phyloP scores from a whole-genome alignment of 2,113 vertebrate species.

The Arenaria interpres region DNA sequence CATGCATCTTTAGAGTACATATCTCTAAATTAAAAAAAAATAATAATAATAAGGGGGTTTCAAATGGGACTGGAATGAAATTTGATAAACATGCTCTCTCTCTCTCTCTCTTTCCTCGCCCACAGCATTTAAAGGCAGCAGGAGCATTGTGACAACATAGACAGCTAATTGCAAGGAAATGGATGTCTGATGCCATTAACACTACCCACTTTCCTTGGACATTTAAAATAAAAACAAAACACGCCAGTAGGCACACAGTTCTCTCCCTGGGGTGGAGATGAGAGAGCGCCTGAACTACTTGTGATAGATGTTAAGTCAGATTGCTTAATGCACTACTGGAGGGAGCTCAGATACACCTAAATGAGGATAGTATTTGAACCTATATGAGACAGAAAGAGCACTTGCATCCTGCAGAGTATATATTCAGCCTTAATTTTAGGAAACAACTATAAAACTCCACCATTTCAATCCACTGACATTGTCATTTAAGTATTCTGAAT shows the following conservation, averaged over 20 bases:
- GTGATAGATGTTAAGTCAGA: slow-evolving; percentile 58
- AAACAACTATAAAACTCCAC: background rate
- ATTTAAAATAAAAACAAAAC: slow-evolving; percentile 61
- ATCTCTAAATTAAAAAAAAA: background rate
- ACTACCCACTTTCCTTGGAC: slow-evolving; percentile 33
- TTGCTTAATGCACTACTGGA: slow-evolving; percentile 47
- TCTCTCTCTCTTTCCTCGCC: background rate
- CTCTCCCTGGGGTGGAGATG: slow-evolving; percentile 60
- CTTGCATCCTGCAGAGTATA: background rate
- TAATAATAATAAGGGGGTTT: background rate
- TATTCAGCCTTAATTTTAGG: background rate
- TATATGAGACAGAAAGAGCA: background rate
- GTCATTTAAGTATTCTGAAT: background rate
- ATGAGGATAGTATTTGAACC: background rate
- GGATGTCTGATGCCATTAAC: slow-evolving; percentile 57
- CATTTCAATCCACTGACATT: background rate
- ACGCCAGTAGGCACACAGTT: slow-evolving; percentile 33
- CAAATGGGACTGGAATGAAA: background rate
- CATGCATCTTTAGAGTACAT: background rate
- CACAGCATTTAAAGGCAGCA: slow-evolving; percentile 50
- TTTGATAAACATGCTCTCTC: background rate
- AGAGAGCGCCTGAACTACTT: background rate
- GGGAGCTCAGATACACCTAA: slow-evolving; percentile 25
- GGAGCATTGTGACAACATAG: slow-evolving; percentile 40
- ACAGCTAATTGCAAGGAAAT: slow-evolving; percentile 67